These are phyloP conservation scores for Parnassius glacialis DNA, from an alignment of 2,888 invertebrate genomes.

Conservation along the genomic window DNA sequence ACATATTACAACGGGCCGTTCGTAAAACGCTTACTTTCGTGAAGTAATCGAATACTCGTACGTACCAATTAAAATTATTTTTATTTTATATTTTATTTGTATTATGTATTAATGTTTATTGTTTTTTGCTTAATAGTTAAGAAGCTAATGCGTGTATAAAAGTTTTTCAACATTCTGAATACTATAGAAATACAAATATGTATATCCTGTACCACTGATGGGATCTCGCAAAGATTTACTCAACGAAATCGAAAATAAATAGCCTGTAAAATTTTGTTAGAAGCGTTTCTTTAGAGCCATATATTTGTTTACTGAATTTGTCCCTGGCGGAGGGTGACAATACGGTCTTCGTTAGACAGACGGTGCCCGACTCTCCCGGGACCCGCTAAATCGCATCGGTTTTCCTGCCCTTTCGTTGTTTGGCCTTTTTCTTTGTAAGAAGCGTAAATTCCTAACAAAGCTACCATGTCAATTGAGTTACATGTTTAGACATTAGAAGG, in stretches of 20 bases:
- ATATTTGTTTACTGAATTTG: slow-evolving; percentile 30
- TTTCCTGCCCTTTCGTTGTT: slow-evolving; percentile 58
- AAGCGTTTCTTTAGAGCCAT: slow-evolving; percentile 24
- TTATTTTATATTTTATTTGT: too few species aligned
- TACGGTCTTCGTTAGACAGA: slow-evolving; percentile 45
- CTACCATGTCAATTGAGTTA: slow-evolving; percentile 18
- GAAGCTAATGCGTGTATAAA: too few species aligned
- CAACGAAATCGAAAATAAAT: slow-evolving; percentile 25
- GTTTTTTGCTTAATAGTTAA: too few species aligned
- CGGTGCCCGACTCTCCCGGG: slow-evolving; percentile 53
- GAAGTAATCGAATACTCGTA: too few species aligned
- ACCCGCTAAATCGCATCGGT: slow-evolving; percentile 68
- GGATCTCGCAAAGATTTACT: slow-evolving; percentile 19
- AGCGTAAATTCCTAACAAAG: slow-evolving; percentile 24
- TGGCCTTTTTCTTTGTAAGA: slow-evolving; percentile 49
- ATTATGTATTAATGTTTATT: too few species aligned
- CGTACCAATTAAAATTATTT: too few species aligned
- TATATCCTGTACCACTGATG: not conserved
- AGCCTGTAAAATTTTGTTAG: slow-evolving; percentile 21
- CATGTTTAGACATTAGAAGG: slow-evolving; percentile 12
- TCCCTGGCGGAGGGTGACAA: slow-evolving; percentile 59
- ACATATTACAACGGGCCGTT: too few species aligned
- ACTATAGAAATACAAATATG: too few species aligned
- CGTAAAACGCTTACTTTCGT: too few species aligned
- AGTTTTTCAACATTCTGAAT: too few species aligned